Evolutionary conservation across 2,888 invertebrate genomes (phyloP), one percentile per base, ranked within the genome.

Genomic region (Harmothoe impar): DNA sequence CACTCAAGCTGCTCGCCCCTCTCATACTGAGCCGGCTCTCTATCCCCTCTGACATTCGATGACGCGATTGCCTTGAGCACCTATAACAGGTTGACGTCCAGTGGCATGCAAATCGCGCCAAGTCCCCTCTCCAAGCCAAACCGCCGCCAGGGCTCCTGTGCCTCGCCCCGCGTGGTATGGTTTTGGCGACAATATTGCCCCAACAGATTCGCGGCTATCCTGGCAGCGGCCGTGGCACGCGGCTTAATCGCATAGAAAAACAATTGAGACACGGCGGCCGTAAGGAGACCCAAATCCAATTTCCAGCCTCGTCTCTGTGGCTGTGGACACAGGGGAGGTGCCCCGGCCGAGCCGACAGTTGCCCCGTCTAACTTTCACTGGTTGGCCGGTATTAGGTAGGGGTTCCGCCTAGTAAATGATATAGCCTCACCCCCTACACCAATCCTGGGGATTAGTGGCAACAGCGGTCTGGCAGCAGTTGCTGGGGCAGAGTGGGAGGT

Each of bases 211-310:
- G 17, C 52, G 86, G 86, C 51, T 86, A 52, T 52, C 86, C 25
- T 17, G 15, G 54, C 86, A 1, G 23, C 5, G 52, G 29, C 25
- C 7, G 29, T 54, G 54, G 54, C 20, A 33, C 29, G 54, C 17
- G 31, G 86, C 86, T 86, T 86, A 86, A 86, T 86, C 86, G 86
- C 86, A 86, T 86, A 52, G 86, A 86, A 86, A 86, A 86, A 86
- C 86, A 86, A 86, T 86, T 86, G 86, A 86, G 86, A 86, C 86
- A 86, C 86, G 54, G 23, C 25, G 0, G 10, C 17, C 25, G 86
- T 86, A 86, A 86, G 86, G 86, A 54, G 86, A 86, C 86, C 86
- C 86, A 86, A 86, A 86, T 86, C 86, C 52, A 86, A 86, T 86
- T 86, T 86, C 33, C 86, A 54, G 86, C 52, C 25, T 25, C 86